phyloP scores from a whole-genome alignment of 2,888 invertebrate genomes.

The Patella caerulea region DNA sequence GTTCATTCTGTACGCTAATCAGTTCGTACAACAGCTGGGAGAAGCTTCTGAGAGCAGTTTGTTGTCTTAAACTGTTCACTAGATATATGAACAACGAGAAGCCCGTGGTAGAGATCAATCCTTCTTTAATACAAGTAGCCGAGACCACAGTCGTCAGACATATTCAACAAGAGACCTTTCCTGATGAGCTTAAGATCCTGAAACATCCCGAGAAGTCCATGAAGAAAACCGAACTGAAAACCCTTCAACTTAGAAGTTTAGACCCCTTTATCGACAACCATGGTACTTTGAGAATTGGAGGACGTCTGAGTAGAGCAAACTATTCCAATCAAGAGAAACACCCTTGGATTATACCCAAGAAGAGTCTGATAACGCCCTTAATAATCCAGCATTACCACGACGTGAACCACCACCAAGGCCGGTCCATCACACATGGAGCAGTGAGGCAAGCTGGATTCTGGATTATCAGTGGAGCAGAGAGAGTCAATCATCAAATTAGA shows the following conservation, averaged over 20 bases:
- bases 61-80: no score
- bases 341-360: constrained; percentile 6
- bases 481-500: not conserved
- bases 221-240: not conserved
- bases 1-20: no score
- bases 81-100: no score
- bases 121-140: not conserved
- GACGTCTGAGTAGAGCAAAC: not conserved
- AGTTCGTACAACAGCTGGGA: no score
- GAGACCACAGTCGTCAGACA: not conserved
- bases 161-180: not conserved
- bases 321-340: not conserved
- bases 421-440: not conserved
- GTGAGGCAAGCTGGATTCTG: constrained; percentile 8
- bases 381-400: constrained; percentile 6
- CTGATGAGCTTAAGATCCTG: not conserved
- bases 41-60: no score
- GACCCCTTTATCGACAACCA: not conserved
- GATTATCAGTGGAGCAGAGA: constrained; percentile 7
- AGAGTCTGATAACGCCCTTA: constrained; percentile 1
- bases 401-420: constrained; percentile 2
- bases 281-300: not conserved
- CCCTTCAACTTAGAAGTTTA: not conserved
- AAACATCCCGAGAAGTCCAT: not conserved
- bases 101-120: not conserved